These are phyloP conservation scores for Bombyx mandarina DNA, from an alignment of 1,140 invertebrate species.

Conservation along the genomic window DNA sequence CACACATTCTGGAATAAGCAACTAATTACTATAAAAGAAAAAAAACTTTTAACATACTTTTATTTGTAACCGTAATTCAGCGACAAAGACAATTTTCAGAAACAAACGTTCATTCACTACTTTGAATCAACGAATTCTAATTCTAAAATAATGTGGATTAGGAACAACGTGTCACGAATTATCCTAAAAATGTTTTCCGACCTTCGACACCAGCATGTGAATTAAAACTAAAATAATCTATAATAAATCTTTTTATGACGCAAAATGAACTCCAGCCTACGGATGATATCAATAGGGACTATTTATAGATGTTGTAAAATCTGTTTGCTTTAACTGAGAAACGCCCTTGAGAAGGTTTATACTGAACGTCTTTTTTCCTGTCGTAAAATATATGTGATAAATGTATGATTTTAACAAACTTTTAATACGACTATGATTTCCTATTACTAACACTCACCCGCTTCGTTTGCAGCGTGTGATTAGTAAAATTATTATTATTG, in stretches of 20 bases:
- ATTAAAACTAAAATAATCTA: conserved; percentile 25
- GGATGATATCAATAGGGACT: conserved; percentile 40
- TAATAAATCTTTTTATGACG: conserved; percentile 33
- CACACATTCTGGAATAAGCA: too few species aligned
- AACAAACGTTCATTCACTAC: too few species aligned
- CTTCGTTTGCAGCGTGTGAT: too few species aligned
- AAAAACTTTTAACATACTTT: too few species aligned
- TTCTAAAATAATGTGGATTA: too few species aligned
- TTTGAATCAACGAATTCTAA: too few species aligned
- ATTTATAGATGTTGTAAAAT: conserved; percentile 40
- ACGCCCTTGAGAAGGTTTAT: conserved; percentile 44
- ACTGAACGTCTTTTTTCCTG: conserved; percentile 18
- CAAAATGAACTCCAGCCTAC: conserved; percentile 42
- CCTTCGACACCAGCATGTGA: conserved; percentile 15
- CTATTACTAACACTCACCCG: too few species aligned
- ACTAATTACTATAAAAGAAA: too few species aligned
- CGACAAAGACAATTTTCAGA: too few species aligned
- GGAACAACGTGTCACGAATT: not conserved
- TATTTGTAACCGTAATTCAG: too few species aligned
- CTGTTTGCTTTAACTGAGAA: conserved; percentile 40
- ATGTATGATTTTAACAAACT: conserved; percentile 25
- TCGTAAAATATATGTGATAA: conserved; percentile 27
- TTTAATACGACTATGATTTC: conserved; percentile 32
- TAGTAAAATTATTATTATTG: too few species aligned
- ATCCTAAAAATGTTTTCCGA: conserved; percentile 10